Evolutionary conservation across 2,888 invertebrate species (phyloP).

Genomic region (Hydraecia micacea): DNA sequence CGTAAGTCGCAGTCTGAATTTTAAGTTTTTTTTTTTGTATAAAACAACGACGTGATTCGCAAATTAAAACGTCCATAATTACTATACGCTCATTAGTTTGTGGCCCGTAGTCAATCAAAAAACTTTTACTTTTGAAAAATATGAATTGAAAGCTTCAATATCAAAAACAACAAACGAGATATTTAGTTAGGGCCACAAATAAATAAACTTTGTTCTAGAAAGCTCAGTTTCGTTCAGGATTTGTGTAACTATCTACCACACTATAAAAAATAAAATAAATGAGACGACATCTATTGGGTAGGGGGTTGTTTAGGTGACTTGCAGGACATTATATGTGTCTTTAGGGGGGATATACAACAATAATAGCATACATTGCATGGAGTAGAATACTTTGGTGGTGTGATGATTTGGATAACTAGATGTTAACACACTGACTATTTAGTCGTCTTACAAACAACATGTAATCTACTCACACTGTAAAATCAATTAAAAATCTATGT

Average conservation of each 20-base stretch:
- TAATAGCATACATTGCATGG: slow-evolving; percentile 70
- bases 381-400: slow-evolving; percentile 63
- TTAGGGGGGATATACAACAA: slow-evolving; percentile 65
- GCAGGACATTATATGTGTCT: slow-evolving; percentile 69
- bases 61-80: slow-evolving; percentile 80
- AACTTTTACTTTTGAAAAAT: background rate
- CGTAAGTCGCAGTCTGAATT: background rate
- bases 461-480: background rate
- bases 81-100: slow-evolving; percentile 84
- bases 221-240: slow-evolving; percentile 89
- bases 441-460: slow-evolving; percentile 23
- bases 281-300: slow-evolving; percentile 65
- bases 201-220: slow-evolving; percentile 84
- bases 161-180: background rate
- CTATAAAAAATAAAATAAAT: slow-evolving; percentile 69
- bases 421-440: slow-evolving; percentile 41
- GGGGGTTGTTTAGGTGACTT: slow-evolving; percentile 67
- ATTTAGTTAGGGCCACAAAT: slow-evolving; percentile 77
- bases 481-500: background rate
- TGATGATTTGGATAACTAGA: slow-evolving; percentile 57
- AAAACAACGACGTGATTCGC: slow-evolving; percentile 79
- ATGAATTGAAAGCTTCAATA: background rate
- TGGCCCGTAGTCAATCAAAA: slow-evolving; percentile 63
- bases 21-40: slow-evolving; percentile 22
- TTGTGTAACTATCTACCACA: slow-evolving; percentile 83